Base-by-base conservation (phyloP, 2,888 invertebrate species). In the Drosophila ezoana region DNA sequence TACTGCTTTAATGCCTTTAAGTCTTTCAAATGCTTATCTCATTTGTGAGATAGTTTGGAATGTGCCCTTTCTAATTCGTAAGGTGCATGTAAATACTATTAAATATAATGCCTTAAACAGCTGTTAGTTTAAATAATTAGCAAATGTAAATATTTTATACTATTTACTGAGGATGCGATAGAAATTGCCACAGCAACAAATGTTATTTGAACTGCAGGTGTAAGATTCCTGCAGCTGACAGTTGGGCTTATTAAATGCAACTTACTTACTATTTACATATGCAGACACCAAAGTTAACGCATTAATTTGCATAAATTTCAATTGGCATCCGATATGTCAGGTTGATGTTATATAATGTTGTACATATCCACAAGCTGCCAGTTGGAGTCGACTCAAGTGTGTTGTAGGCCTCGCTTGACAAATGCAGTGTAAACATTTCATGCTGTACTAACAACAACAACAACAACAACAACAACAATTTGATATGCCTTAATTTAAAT, bases 401-500 rank as follows among this genome's bases (percentile, higher is more conserved):
- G 62, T 43, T 49, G 28, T 10, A 37, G 41, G 14, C 49, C 8
- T 28, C 37, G 63, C 11, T 44, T 62, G 63, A 61, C 76, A 77
- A 72, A 77, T 66, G 59, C 52, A 53, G 52, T 58, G 69, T 73
- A 72, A 76, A 71, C 73, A 68, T 59, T 70, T 61, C 45, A 38
- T 33, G 28, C 47, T 47, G 44, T 18, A 43, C 60, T 45, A 65
- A 64, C 43, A 43, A 28, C 41, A 43, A n/a, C 18, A 20, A 33
- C 23, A 60, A 23, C 18, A 20, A 33, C 23, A 60, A 23, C 43
- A 44, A 62, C 79, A 44, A 62, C 76, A 66, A 61, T 76, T 72
- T 79, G 72, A 76, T 66, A 77, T 83, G 74, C 66, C 81, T 81
- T 84, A 84, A 84, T 84, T 84, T 84, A 84, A 84, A 84, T 84